Base-by-base conservation (phyloP, 2,113 vertebrate species). In the Psophia crepitans region DNA sequence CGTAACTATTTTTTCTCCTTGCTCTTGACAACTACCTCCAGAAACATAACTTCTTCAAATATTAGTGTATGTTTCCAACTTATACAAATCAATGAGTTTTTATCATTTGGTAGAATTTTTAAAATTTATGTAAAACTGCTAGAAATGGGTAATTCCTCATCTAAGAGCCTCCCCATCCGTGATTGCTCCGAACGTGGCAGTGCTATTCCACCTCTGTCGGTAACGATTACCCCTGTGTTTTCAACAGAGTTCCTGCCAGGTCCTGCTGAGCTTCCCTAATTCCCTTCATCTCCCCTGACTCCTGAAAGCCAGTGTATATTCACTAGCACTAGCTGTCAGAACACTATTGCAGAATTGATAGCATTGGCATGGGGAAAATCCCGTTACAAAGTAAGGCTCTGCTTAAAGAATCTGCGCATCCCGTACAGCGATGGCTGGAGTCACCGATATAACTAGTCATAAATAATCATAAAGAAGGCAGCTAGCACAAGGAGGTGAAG, bases 381-480 rank as follows among this genome's bases (percentile, higher is more conserved):
- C 91, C n/a, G 57, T 76, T 63, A 89, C 23, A 14, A 91, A 91
- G 41, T 65, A 41, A 73, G 69, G 95, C n/a, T 39, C 53, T 64
- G 69, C 57, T 94, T 93, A 87, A 95, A 89, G 86, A 92, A 79
- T 61, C 86, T 64, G 49, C 82, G 80, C 90, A 73, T 95, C 86
- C 48, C 81, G 37, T 22, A 26, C 26, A 73, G 92, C 0, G 4
- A 75, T 0, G 65, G 77, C 57, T 84, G 73, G 80, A 96, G 48
- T 69, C 73, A 33, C 73, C 35, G 81, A 54, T 30, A 82, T 79
- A 95, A 92, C 82, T 91, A 91, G 80, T 71, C 87, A 94, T 90
- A 90, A 93, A 94, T 94, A 95, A 92, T 93, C 92, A 94, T 94
- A 95, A 96, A 88, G 73, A 94, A 81, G 85, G 70, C 70, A 91